A percentile compares a stretch with the other conserved stretches of the same genome.
phyloP scores from a whole-genome alignment of 2,888 invertebrate species.

The Drosophila nr. perissopoda region DNA sequence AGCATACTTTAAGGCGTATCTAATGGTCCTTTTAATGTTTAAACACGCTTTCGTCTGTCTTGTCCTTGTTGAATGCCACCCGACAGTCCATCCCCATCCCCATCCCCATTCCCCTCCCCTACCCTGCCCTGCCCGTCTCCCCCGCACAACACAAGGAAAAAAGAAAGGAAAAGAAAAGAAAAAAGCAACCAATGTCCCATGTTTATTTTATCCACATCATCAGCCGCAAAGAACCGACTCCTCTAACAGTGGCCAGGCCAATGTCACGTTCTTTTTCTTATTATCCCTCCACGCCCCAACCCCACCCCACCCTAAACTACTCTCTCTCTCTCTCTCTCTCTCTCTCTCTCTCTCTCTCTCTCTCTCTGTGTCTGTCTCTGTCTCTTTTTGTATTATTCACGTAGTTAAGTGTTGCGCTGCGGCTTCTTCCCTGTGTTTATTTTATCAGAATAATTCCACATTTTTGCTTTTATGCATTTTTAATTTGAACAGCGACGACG shows the following conservation, averaged over 20 bases:
- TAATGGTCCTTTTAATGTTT: conserved; percentile 83
- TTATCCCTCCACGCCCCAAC: conserved; percentile 2
- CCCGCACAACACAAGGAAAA: conserved; percentile 22
- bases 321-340: neutral
- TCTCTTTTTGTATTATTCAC: conserved; percentile 37
- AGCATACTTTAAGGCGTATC: conserved; percentile 84
- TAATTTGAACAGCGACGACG: conserved; percentile 69
- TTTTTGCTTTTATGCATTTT: conserved; percentile 81
- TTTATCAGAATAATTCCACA: conserved; percentile 80
- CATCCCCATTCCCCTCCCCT: neutral
- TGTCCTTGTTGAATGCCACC: conserved; percentile 42
- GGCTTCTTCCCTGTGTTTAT: conserved; percentile 72
- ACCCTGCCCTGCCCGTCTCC: too few species aligned
- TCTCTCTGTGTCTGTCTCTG: conserved; percentile 4
- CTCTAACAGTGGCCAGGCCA: conserved; percentile 52
- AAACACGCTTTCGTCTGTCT: conserved; percentile 78
- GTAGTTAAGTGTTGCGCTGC: conserved; percentile 55
- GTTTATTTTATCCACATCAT: conserved; percentile 81
- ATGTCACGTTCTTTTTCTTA: conserved; percentile 71
- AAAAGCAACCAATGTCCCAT: conserved; percentile 76
- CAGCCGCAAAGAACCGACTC: conserved; percentile 59
- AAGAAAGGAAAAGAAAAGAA: neutral
- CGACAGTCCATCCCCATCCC: conserved; percentile 2
- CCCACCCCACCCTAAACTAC: neutral
- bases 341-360: neutral